Evolutionary conservation across 2,888 invertebrate genomes (phyloP), one percentile per base, ranked within the genome.

Genomic region (Polydesmus complanatus): DNA sequence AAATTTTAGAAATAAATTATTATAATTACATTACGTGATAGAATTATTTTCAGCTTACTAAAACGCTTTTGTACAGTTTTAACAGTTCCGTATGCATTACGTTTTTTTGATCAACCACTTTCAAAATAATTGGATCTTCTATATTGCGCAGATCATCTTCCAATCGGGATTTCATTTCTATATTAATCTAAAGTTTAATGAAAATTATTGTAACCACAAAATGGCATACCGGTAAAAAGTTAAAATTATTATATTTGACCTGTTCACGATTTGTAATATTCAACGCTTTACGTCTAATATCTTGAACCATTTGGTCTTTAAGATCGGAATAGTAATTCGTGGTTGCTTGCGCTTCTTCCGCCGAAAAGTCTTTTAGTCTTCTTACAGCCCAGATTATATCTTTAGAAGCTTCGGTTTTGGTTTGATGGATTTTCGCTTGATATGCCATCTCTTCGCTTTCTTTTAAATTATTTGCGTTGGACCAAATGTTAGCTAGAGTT

Each of bases 261-360:
- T 56, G 56, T 47, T 56, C 23, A n/a, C 8, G n/a, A 47, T 25
- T 56, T 14, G 27, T 21, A 1, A 56, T 47, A 47, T 27, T 48
- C 19, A 47, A 22, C n/a, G 47, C 3, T 21, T 56, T 56, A 2
- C 8, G 47, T 19, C 47, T 27, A n/a, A 56, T 22, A 2, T 27
- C 19, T 25, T 27, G n/a, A n/a, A 56, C 56, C 47, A 56, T 21
- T 22, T 56, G 56, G 18, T 56, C 56, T 47, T 56, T 56, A 19
- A 56, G 22, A 14, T 56, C 56, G 18, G 19, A 25, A 47, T 56
- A 56, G 23, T 56, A 47, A 22, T 27, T 47, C n/a, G 47, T 56
- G 25, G 23, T 11, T 11, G 19, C 8, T 22, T 37, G 37, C 25
- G 27, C 56, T 18, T 56, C 47, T 3, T n/a, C 1, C 2, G n/a